Evolutionary conservation across 2,888 invertebrate genomes (phyloP).

Genomic region (Junonia oenone): DNA sequence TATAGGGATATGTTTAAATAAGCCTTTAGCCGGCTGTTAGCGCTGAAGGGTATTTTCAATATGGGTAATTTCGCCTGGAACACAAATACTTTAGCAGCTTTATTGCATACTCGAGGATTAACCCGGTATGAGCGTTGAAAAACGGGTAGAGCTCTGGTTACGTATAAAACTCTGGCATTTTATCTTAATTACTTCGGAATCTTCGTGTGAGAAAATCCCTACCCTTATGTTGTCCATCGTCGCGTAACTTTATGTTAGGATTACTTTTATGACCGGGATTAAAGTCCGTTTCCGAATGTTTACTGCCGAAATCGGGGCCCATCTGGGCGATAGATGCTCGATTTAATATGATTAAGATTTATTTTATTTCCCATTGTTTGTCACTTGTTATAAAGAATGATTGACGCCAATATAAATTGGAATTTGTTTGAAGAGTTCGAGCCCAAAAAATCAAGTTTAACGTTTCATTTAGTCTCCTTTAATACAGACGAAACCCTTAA

Average conservation of each 20-base stretch:
- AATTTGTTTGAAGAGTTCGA: background rate
- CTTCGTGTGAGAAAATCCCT: conserved; percentile 74
- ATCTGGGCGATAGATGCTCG: conserved; percentile 43
- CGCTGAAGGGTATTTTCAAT: conserved; percentile 76
- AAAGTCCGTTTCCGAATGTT: conserved; percentile 75
- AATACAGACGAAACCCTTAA: background rate
- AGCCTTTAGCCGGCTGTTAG: conserved; percentile 69
- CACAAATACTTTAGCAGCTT: conserved; percentile 75
- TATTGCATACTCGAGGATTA: conserved; percentile 77
- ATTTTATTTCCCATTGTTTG: conserved; percentile 23
- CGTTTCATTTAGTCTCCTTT: background rate
- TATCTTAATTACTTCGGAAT: conserved; percentile 78
- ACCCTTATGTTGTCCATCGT: conserved; percentile 78
- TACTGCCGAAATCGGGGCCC: conserved; percentile 61
- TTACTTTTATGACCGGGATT: conserved; percentile 77
- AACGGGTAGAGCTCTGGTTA: conserved; percentile 63
- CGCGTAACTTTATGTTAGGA: conserved; percentile 76
- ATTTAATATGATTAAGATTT: conserved; percentile 34
- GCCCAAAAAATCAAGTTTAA: background rate
- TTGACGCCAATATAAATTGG: background rate
- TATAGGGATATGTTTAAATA: conserved; percentile 61
- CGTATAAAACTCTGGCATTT: conserved; percentile 72
- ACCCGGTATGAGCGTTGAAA: conserved; percentile 72
- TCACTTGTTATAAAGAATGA: conserved; percentile 4
- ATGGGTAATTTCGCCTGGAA: conserved; percentile 75